A percentile compares a stretch with the other conserved stretches of the same genome.
Evolutionary conservation across 37 sponge, comb jelly and placozoan species (phyloP).

Genomic region (Petrosia ficiformis): DNA sequence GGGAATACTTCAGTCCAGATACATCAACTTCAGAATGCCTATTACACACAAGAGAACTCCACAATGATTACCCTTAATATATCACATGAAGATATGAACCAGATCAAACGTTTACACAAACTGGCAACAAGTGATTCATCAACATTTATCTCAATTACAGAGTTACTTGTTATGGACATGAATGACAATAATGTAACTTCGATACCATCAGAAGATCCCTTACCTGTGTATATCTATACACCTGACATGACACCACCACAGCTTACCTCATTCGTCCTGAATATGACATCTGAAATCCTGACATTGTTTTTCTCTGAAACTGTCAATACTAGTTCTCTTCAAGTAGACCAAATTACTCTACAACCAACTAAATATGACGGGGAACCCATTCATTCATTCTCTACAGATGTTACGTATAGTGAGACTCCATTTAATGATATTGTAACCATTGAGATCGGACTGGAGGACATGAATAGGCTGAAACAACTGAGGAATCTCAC

Average conservation of each 20-base stretch:
- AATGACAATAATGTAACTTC: conserved; percentile 58
- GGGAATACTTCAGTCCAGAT: neutral
- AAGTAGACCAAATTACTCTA: conserved; percentile 55
- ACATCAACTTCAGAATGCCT: conserved; percentile 12
- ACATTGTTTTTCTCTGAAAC: conserved; percentile 80
- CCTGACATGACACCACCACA: conserved; percentile 61
- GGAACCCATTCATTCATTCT: conserved; percentile 25
- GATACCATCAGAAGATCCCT: conserved; percentile 3
- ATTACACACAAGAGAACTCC: conserved; percentile 50
- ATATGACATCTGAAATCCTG: conserved; percentile 63
- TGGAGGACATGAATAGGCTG: conserved; percentile 72
- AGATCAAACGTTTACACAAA: conserved; percentile 51
- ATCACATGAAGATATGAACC: conserved; percentile 63
- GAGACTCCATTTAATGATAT: conserved; percentile 58
- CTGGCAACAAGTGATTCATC: conserved; percentile 37
- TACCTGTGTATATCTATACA: conserved; percentile 48
- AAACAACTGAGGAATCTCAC: conserved; percentile 81
- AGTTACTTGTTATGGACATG: conserved; percentile 64
- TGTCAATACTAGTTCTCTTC: conserved; percentile 67
- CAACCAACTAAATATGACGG: neutral
- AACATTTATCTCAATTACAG: conserved; percentile 65
- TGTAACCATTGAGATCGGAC: conserved; percentile 53
- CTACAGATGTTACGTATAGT: conserved; percentile 22
- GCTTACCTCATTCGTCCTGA: conserved; percentile 47
- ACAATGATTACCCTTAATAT: conserved; percentile 67